A percentile compares a stretch with the other conserved stretches of the same genome.
Evolutionary conservation across 53 echinoderm and acorn worm species (phyloP).

Genomic region (Paelopatides confundens): DNA sequence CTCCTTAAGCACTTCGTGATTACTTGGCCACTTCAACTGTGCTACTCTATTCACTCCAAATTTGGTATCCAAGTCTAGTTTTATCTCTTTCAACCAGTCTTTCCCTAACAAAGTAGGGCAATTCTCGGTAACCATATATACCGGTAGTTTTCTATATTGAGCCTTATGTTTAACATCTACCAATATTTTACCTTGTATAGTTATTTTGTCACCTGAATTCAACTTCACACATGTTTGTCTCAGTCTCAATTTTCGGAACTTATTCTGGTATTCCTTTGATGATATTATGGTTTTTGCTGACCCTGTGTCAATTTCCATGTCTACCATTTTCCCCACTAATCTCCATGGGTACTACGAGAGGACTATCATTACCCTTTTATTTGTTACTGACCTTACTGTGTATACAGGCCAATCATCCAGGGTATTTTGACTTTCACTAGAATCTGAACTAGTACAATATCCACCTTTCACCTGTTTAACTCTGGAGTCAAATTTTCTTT

Average conservation of each 20-base stretch:
- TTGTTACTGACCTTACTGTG: too few species aligned
- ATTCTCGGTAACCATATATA: not conserved
- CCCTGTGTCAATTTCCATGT: constrained; percentile 33
- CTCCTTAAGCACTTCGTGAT: constrained; percentile 5
- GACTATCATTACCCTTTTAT: too few species aligned
- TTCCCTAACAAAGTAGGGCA: constrained; percentile 23
- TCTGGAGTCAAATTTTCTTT: too few species aligned
- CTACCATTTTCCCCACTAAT: too few species aligned
- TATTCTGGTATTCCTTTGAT: not conserved
- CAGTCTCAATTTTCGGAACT: not conserved
- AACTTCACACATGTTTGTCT: not conserved
- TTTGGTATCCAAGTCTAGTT: constrained; percentile 12
- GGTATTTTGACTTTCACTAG: too few species aligned
- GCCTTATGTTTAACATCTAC: not conserved
- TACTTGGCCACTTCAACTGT: not conserved
- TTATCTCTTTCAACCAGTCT: constrained; percentile 23
- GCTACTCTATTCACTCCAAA: not conserved
- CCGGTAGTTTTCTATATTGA: not conserved
- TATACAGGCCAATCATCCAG: too few species aligned
- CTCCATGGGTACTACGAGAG: too few species aligned
- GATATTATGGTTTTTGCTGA: constrained; percentile 23
- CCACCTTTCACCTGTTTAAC: too few species aligned
- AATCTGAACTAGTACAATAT: too few species aligned
- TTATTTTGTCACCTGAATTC: not conserved
- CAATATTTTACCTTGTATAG: not conserved